Conservation (phyloP, 2,113 vertebrate genomes). For the Lipophrys pholis region DNA sequence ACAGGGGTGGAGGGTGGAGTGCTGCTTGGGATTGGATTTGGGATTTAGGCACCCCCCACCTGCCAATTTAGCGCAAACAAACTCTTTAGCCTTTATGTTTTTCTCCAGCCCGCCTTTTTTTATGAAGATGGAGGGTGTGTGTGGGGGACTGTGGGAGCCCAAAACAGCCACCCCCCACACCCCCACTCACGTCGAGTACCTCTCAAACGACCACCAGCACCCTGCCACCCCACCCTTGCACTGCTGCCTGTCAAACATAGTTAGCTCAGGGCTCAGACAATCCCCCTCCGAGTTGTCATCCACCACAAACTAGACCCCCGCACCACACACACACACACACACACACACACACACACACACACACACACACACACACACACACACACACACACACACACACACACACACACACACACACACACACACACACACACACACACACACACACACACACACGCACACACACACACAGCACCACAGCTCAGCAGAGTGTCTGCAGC, state of each 20-base stretch:
- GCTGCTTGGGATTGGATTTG: constrained; percentile 12
- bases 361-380: no score
- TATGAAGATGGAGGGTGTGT: constrained; percentile 1
- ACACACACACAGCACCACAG: constrained; percentile 29
- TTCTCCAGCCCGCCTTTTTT: constrained; percentile 49
- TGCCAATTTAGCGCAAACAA: constrained; percentile 62
- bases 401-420: not conserved
- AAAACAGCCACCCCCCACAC: constrained; percentile 17
- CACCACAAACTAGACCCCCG: constrained; percentile 23
- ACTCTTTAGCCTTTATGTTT: constrained; percentile 44
- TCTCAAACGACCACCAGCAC: constrained; percentile 25
- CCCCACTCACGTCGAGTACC: constrained; percentile 25
- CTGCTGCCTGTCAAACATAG: constrained; percentile 81
- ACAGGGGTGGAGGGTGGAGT: not conserved
- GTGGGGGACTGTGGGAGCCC: constrained; percentile 16
- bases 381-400: no score
- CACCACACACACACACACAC: constrained; percentile 7
- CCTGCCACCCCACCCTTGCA: constrained; percentile 32
- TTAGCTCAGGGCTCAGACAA: constrained; percentile 71
- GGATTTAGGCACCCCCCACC: constrained; percentile 56
- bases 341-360: constrained; percentile 22
- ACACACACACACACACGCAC: no score
- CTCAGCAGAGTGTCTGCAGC: constrained; percentile 63
- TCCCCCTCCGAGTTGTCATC: constrained; percentile 27
- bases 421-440: constrained; percentile 30